Evolutionary conservation across 2,888 invertebrate species (phyloP).

Genomic region (Erpobdella octoculata): DNA sequence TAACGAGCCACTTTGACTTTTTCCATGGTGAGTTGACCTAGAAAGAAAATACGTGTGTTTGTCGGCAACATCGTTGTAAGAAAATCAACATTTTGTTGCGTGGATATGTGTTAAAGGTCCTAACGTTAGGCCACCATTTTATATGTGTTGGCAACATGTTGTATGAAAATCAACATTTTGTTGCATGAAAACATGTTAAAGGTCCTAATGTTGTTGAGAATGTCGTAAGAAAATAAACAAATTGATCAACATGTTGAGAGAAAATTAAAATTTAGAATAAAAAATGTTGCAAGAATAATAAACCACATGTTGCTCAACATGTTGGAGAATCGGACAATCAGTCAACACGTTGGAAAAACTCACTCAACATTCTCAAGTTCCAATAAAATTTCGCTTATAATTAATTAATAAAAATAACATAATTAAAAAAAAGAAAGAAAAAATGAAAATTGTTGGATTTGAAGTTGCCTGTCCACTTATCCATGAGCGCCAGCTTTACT

Average conservation of each 20-base stretch:
- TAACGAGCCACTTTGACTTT: constrained; percentile 98
- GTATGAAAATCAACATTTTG: background rate
- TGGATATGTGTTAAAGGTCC: background rate
- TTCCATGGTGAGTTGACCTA: constrained; percentile 94
- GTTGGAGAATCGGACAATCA: no score
- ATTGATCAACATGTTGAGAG: no score
- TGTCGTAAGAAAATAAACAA: no score
- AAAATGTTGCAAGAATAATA: no score
- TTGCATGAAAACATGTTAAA: background rate
- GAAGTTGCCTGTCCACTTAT: no score
- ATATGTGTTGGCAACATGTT: background rate
- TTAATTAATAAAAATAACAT: background rate
- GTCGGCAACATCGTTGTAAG: background rate
- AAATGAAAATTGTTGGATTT: no score
- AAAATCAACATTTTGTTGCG: background rate
- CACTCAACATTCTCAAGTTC: no score
- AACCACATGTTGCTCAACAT: no score
- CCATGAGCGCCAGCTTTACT: no score
- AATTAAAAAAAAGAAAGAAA: no score
- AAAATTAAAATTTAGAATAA: no score
- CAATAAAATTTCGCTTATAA: background rate
- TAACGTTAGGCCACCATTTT: background rate
- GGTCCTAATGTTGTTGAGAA: background rate
- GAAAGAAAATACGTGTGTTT: constrained; percentile 35
- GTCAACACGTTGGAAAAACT: no score